A percentile compares a stretch with the other conserved stretches of the same genome.
These are phyloP conservation scores for Salvelinus namaycush DNA, from an alignment of 2,113 vertebrate species.

Conservation along the genomic window DNA sequence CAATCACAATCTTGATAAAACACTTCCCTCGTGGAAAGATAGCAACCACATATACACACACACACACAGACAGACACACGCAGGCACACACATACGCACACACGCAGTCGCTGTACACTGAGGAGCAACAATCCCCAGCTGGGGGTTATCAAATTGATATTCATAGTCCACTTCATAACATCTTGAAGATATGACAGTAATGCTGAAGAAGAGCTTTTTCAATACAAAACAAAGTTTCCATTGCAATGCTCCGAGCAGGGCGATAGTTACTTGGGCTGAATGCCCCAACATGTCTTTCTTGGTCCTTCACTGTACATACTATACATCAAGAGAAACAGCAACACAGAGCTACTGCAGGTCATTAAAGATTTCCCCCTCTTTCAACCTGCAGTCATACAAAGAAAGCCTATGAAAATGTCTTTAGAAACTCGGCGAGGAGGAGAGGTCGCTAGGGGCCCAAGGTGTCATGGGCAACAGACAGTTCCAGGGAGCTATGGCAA, in stretches of 20 bases:
- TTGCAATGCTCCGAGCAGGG: background rate
- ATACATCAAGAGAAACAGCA: background rate
- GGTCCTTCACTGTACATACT: background rate
- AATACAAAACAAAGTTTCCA: background rate
- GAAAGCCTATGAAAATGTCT: background rate
- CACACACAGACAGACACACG: background rate
- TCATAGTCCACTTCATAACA: background rate
- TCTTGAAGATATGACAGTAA: background rate
- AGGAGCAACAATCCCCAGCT: background rate
- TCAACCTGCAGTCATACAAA: background rate
- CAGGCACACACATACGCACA: too few species aligned
- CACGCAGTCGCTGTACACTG: too few species aligned
- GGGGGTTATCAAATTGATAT: background rate
- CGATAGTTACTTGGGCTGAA: background rate
- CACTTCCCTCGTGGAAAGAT: too few species aligned
- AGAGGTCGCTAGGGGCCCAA: slow-evolving; percentile 17
- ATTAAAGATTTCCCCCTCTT: background rate
- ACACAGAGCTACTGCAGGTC: background rate
- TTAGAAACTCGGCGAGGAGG: background rate
- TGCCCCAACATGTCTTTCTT: background rate
- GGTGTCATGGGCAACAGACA: slow-evolving; percentile 27
- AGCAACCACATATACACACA: background rate
- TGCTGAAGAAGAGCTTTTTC: background rate
- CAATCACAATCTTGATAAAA: too few species aligned
- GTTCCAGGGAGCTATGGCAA: slow-evolving; percentile 52